Conservation (phyloP, 2,888 invertebrate genomes). For the Drosophila birchii region DNA sequence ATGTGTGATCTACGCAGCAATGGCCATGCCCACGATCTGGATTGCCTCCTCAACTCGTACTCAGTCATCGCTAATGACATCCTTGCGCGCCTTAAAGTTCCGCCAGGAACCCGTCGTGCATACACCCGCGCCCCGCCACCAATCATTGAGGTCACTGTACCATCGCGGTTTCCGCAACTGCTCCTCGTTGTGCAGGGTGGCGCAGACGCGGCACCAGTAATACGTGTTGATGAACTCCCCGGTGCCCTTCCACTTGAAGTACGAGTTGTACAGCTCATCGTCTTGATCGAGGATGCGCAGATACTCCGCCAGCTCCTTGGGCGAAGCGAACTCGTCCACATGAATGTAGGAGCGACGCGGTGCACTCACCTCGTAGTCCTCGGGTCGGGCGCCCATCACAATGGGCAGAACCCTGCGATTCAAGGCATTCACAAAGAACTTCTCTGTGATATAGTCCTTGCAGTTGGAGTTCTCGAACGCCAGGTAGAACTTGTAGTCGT, state of each 20-base stretch:
- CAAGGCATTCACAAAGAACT: conserved; percentile 97
- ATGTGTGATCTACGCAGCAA: conserved; percentile 50
- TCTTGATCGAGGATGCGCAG: conserved; percentile 93
- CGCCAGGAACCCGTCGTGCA: conserved; percentile 92
- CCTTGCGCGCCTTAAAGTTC: conserved; percentile 85
- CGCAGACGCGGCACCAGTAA: conserved; percentile 89
- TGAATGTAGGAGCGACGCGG: conserved; percentile 97
- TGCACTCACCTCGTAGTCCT: conserved; percentile 94
- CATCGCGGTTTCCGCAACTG: conserved; percentile 82
- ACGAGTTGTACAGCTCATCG: conserved; percentile 96
- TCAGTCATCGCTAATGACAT: conserved; percentile 84
- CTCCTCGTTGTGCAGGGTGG: conserved; percentile 86
- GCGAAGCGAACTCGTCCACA: conserved; percentile 96
- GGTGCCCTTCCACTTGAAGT: conserved; percentile 97
- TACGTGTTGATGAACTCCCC: conserved; percentile 98
- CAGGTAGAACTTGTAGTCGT: conserved; percentile 97
- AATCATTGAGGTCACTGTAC: conserved; percentile 91
- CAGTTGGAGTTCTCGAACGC: conserved; percentile 99
- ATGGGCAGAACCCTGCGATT: conserved; percentile 95
- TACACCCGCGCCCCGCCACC: conserved; percentile 94
- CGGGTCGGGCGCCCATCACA: conserved; percentile 97
- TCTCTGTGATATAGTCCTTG: conserved; percentile 97
- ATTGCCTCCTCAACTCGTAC: conserved; percentile 53
- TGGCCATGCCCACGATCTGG: conserved; percentile 62
- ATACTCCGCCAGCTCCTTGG: conserved; percentile 94